These are phyloP conservation scores for Drosophila lacteicornis DNA, from an alignment of 1,140 invertebrate genomes.

Conservation along the genomic window DNA sequence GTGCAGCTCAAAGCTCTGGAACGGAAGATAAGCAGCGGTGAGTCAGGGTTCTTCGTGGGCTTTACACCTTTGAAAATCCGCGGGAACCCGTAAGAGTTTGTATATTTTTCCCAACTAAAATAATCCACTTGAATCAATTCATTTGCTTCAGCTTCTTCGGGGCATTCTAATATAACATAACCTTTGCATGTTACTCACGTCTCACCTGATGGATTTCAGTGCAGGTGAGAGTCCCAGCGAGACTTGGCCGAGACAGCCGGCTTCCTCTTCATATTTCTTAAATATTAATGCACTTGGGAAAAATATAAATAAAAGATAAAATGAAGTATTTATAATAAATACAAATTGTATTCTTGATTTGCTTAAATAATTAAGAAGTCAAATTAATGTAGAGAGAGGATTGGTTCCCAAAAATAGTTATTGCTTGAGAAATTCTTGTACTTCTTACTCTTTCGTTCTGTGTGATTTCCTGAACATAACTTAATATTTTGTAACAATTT, in stretches of 20 bases:
- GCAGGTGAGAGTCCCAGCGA: conserved; percentile 49
- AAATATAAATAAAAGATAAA: neutral
- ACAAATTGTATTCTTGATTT: no score
- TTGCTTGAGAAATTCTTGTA: no score
- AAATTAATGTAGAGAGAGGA: neutral
- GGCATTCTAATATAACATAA: neutral
- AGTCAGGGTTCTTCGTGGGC: conserved; percentile 4
- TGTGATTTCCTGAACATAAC: neutral
- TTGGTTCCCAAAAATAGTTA: no score
- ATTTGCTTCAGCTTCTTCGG: neutral
- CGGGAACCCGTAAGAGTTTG: neutral
- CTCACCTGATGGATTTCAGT: conserved; percentile 48
- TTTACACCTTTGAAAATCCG: neutral
- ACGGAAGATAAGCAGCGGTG: conserved; percentile 17
- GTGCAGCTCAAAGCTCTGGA: conserved; percentile 25
- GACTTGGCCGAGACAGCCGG: neutral
- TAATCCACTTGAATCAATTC: neutral
- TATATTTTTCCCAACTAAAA: neutral
- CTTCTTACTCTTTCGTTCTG: neutral
- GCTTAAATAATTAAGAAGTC: neutral
- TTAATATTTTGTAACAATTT: neutral
- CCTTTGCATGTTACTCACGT: conserved; percentile 55
- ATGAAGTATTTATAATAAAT: neutral
- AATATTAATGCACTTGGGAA: neutral
- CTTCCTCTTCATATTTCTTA: conserved; percentile 20